These are phyloP conservation scores for Drosophila orosa DNA, from an alignment of 1,140 invertebrate genomes.

Conservation along the genomic window DNA sequence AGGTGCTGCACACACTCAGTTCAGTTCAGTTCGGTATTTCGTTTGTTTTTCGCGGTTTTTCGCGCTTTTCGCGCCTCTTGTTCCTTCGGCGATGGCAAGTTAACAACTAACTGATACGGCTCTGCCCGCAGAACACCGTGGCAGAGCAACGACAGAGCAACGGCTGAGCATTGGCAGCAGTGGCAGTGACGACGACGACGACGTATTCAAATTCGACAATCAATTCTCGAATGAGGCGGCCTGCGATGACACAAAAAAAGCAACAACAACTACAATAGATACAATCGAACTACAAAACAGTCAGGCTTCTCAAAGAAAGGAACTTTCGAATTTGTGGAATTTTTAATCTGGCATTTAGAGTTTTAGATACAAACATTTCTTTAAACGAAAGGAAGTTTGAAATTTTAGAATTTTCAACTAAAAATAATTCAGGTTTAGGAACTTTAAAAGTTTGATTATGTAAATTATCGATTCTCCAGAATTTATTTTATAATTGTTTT, in stretches of 20 bases:
- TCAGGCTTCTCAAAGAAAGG: neutral
- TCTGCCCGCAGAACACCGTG: constrained; percentile 16
- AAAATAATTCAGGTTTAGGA: neutral
- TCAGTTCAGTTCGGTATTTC: constrained; percentile 9
- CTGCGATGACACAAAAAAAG: constrained; percentile 75
- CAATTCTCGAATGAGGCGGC: constrained; percentile 62
- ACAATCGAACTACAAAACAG: constrained; percentile 71
- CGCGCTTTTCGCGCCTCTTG: constrained; percentile 29
- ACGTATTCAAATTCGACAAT: constrained; percentile 80
- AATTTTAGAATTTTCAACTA: neutral
- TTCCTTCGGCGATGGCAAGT: constrained; percentile 67
- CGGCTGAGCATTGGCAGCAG: constrained; percentile 16
- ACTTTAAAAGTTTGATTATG: no score
- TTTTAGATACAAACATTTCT: neutral
- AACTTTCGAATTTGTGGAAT: neutral
- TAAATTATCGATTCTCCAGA: no score
- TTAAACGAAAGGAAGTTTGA: neutral
- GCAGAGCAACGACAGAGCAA: constrained; percentile 8
- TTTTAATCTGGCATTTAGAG: neutral
- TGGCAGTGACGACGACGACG: constrained; percentile 43
- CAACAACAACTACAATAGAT: constrained; percentile 68
- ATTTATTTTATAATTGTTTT: no score
- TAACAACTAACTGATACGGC: constrained; percentile 79
- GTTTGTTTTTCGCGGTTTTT: constrained; percentile 36
- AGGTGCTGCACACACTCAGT: constrained; percentile 36